phyloP scores from a whole-genome alignment of 2,888 invertebrate genomes.

The Nomada fucata region DNA sequence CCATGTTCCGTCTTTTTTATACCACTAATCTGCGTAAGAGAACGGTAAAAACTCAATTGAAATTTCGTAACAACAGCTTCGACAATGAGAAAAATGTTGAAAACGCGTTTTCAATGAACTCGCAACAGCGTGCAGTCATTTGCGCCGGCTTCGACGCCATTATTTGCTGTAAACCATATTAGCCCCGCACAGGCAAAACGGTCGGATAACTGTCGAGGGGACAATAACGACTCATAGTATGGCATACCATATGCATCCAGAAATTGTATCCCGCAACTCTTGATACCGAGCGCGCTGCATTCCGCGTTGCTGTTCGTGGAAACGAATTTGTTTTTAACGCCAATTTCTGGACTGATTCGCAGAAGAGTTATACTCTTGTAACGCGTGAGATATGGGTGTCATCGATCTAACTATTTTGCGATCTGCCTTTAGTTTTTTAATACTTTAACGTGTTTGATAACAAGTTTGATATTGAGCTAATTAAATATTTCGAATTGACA shows the following conservation, averaged over 20 bases:
- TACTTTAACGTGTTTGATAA: no score
- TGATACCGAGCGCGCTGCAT: conserved; percentile 45
- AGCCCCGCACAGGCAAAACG: conserved; percentile 26
- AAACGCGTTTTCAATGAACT: conserved; percentile 8
- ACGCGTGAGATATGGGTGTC: background rate
- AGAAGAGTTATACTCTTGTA: conserved; percentile 10
- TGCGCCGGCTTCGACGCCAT: background rate
- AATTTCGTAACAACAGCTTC: background rate
- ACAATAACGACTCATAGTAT: conserved; percentile 40
- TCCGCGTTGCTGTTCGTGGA: conserved; percentile 21
- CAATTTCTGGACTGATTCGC: conserved; percentile 30
- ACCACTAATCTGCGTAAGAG: background rate
- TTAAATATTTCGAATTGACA: no score
- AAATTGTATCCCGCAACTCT: conserved; percentile 48
- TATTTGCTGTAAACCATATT: conserved; percentile 38
- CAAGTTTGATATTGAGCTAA: no score
- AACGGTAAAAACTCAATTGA: background rate
- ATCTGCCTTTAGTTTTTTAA: background rate
- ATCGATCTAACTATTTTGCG: background rate
- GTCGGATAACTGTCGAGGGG: conserved; percentile 35
- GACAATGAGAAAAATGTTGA: background rate
- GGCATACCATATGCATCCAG: conserved; percentile 37
- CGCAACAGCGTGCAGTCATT: conserved; percentile 3
- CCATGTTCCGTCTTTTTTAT: background rate
- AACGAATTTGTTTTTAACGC: conserved; percentile 49